Evolutionary conservation across 2,113 vertebrate species (phyloP), one percentile per base, ranked within the genome.

Genomic region (Craseonycteris thonglongyai): DNA sequence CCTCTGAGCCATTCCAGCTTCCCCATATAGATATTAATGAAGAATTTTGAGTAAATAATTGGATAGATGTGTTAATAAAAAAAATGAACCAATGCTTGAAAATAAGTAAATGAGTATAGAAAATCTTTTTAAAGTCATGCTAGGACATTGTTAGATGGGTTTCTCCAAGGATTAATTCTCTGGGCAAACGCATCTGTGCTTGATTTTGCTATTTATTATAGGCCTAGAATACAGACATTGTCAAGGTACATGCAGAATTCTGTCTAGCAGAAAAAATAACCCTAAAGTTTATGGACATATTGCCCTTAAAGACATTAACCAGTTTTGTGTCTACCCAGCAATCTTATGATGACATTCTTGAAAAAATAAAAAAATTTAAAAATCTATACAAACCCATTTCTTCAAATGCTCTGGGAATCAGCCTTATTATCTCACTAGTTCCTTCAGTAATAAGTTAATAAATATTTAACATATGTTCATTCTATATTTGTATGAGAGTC

Each of bases 321-420:
- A 68, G 74, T 69, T 91, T 11, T 90, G 49, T 83, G 28, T 72
- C 72, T 97, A 59, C 26, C 42, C 33, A 82, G 78, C 35, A 68
- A 68, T 93, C 38, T 88, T 71, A 92, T 33, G 28, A 22, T 87
- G 21, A 83, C 35, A 26, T 58, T 47, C 61, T 63, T 63, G 16
- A 61, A 81, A 45, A 42, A 42, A 86, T 69, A 80, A 72, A 59
- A 79, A n/a, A 56, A 35, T n/a, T 40, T 30, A 30, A 76, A 68
- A 18, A 42, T n/a, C 76, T 72, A 35, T n/a, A 90, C 61, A 88
- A 72, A 72, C 2, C 33, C 38, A 68, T 92, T 82, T 88, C 71
- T 94, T 95, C 83, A 78, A 93, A 92, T 65, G 61, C 38, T 96
- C 42, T 91, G 85, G 6, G 88, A 89, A 78, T 40, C 33, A 86